phyloP scores from a whole-genome alignment of 2,888 invertebrate species.

The Callyntrura sp. region DNA sequence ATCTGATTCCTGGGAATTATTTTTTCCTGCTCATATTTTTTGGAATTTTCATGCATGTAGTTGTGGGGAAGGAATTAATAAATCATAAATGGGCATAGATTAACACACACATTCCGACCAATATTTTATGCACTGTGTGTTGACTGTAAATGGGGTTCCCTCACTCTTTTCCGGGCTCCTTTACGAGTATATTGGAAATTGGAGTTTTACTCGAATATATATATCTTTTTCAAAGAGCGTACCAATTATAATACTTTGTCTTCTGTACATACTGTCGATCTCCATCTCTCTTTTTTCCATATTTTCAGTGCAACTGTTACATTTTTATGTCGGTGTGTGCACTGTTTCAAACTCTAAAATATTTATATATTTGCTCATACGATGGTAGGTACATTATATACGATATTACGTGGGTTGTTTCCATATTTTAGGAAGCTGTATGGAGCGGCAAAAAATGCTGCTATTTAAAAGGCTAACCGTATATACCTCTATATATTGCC shows the following conservation, averaged over 20 bases:
- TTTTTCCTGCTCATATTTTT: not conserved
- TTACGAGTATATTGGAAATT: not conserved
- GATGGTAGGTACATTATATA: not conserved
- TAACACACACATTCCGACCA: not conserved
- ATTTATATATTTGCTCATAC: not conserved
- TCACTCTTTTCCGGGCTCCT: not conserved
- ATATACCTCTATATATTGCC: not conserved
- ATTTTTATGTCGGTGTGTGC: not conserved
- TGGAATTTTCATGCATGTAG: not conserved
- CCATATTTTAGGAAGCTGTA: constrained; percentile 74
- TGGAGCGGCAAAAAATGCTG: constrained; percentile 64
- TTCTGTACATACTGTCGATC: too few species aligned
- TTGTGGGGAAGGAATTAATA: constrained; percentile 9
- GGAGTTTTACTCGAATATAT: constrained; percentile 12
- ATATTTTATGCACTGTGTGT: not conserved
- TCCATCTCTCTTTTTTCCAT: not conserved
- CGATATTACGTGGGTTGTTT: constrained; percentile 43
- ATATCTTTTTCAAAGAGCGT: constrained; percentile 17
- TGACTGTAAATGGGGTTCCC: constrained; percentile 20
- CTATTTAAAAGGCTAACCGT: constrained; percentile 23
- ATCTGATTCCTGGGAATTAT: not conserved
- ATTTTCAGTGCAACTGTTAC: constrained; percentile 16
- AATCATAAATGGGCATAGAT: constrained; percentile 46
- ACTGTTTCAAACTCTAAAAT: not conserved
- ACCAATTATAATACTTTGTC: constrained; percentile 11